These are phyloP conservation scores for Drosophila pectinifera DNA, from an alignment of 1,140 invertebrate genomes.

Conservation along the genomic window DNA sequence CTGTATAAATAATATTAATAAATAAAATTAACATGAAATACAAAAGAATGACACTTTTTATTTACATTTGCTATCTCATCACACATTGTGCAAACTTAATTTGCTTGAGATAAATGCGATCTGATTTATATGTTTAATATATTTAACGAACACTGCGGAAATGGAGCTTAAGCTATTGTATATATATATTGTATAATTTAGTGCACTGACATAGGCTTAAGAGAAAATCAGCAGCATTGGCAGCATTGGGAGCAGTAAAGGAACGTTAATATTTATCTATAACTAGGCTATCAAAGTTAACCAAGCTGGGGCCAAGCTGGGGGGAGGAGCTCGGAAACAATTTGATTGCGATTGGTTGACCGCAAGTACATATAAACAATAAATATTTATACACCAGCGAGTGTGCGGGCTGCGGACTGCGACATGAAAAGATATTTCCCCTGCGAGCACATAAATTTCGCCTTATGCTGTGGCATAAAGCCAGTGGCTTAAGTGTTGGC, in stretches of 20 bases:
- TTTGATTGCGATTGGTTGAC: constrained; percentile 52
- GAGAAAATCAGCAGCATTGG: constrained; percentile 1
- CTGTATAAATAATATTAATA: no score
- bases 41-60: no score
- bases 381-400: constrained; percentile 47
- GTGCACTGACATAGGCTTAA: not conserved
- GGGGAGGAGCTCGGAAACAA: constrained; percentile 51
- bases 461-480: constrained; percentile 55
- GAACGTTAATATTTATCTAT: constrained; percentile 28
- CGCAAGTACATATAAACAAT: constrained; percentile 59
- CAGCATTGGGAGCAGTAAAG: constrained; percentile 10
- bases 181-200: not conserved
- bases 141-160: no score
- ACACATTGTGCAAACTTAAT: no score
- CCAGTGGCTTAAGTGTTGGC: constrained; percentile 65
- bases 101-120: not conserved
- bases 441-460: constrained; percentile 55
- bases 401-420: constrained; percentile 10
- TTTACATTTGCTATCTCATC: no score
- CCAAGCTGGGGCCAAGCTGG: constrained; percentile 29
- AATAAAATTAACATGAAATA: no score
- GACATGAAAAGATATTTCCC: constrained; percentile 35
- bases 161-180: not conserved
- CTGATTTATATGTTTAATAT: not conserved
- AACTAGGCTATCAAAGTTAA: constrained; percentile 41